Evolutionary conservation across 2,888 invertebrate genomes (phyloP), one percentile per base, ranked within the genome.

Genomic region (Calliopum simillimum): DNA sequence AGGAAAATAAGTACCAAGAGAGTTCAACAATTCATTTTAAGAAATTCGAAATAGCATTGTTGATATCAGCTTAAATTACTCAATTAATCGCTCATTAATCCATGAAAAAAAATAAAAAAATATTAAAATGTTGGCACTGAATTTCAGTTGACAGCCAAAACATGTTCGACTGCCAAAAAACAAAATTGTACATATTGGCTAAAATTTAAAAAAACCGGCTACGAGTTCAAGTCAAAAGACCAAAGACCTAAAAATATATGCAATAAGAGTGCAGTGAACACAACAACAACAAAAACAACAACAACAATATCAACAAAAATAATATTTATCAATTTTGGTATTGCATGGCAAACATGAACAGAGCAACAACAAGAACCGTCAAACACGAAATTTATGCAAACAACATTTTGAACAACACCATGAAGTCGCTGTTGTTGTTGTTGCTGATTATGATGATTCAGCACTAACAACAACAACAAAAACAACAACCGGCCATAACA

Each of bases 131-230:
- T 21, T 21, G 21, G 4, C 12, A 53, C 16, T 21, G 21, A 53
- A 53, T 21, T 1, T 53, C 41, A 76, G 74, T 75, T 74, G 76
- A 78, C 75, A 74, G 79, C 76, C 71, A 71, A 74, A 73, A 76
- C 73, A 68, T 16, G 61, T 33, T 61, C 21, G 47, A 59, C 59
- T 59, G 46, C 5, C 51, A 19, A 21, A 16, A 51, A 51, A 51
- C 19, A 16, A 51, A 16, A 51, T n/a, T n/a, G n/a, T n/a, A n/a
- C n/a, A n/a, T 16, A 51, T 51, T 51, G 16, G n/a, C 33, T 33
- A 33, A 33, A 33, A 33, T 8, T 8, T 33, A 33, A 33, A 33
- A 33, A 33, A 33, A 33, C 33, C 33, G 33, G 16, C 47, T 14
- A n/a, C 46, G 19, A 49, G 49, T 47, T 63, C 47, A 63, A 63